Evolutionary conservation across 53 echinoderm and acorn worm genomes (phyloP).

Genomic region (Glandiceps talaboti): DNA sequence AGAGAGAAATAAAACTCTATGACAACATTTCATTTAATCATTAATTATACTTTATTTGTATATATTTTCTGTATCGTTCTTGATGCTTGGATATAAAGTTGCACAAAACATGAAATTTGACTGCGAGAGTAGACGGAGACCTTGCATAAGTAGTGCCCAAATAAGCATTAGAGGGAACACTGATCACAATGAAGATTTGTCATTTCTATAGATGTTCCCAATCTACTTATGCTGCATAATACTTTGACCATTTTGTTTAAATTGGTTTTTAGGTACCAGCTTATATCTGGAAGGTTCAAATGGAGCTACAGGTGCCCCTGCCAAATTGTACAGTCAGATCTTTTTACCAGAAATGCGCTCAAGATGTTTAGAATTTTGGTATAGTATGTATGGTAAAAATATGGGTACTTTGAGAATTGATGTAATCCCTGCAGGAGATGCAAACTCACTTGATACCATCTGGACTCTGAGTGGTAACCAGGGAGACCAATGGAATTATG

Average conservation of each 20-base stretch:
- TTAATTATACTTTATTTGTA: no score
- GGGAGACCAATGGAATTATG: conserved; percentile 40
- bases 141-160: no score
- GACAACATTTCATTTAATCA: no score
- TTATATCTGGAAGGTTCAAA: background rate
- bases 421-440: conserved; percentile 14
- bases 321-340: conserved; percentile 38
- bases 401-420: conserved; percentile 42
- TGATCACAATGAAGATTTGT: no score
- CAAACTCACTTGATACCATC: conserved; percentile 12
- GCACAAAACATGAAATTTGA: no score
- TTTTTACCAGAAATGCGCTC: conserved; percentile 8
- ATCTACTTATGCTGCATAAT: no score
- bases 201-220: no score
- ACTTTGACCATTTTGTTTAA: background rate
- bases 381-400: conserved; percentile 40
- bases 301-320: conserved; percentile 17
- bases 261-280: background rate
- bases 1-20: no score
- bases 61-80: no score
- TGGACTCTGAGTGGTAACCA: conserved; percentile 39
- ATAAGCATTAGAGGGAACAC: no score
- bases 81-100: no score
- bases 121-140: no score
- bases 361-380: conserved; percentile 43